These are phyloP conservation scores for Conomelus anceps DNA, from an alignment of 2,888 invertebrate genomes.

Conservation along the genomic window DNA sequence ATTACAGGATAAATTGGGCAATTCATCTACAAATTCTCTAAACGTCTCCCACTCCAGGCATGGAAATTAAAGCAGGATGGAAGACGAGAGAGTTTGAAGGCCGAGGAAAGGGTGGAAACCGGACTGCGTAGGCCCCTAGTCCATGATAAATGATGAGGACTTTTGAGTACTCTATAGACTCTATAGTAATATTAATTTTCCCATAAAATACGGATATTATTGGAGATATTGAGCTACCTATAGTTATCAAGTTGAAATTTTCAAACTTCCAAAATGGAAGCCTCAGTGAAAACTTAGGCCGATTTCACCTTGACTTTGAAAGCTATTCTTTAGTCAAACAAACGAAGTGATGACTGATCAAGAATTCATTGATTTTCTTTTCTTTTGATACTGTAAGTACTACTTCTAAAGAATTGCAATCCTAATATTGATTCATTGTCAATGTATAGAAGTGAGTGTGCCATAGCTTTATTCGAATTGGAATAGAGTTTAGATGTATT, in stretches of 20 bases:
- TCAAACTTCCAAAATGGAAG: background rate
- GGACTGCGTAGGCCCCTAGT: too few species aligned
- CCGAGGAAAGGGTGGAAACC: too few species aligned
- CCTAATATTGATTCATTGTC: background rate
- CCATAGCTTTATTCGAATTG: background rate
- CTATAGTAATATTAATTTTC: too few species aligned
- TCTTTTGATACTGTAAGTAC: background rate
- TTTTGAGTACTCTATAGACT: too few species aligned
- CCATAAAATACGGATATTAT: too few species aligned
- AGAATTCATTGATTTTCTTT: background rate
- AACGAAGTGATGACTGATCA: background rate
- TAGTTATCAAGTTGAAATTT: background rate
- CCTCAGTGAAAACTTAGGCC: background rate
- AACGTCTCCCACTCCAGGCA: too few species aligned
- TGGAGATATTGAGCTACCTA: too few species aligned
- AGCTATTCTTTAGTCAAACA: background rate
- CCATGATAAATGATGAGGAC: too few species aligned
- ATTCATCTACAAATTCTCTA: too few species aligned
- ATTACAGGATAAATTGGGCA: too few species aligned
- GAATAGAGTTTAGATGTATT: background rate
- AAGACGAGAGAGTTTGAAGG: too few species aligned
- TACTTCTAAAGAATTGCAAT: background rate
- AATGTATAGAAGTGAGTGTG: background rate
- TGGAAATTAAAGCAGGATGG: too few species aligned
- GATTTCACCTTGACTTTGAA: background rate